Conservation (phyloP, 2,797 vertebrate genomes). For the Chrosomus eos region DNA sequence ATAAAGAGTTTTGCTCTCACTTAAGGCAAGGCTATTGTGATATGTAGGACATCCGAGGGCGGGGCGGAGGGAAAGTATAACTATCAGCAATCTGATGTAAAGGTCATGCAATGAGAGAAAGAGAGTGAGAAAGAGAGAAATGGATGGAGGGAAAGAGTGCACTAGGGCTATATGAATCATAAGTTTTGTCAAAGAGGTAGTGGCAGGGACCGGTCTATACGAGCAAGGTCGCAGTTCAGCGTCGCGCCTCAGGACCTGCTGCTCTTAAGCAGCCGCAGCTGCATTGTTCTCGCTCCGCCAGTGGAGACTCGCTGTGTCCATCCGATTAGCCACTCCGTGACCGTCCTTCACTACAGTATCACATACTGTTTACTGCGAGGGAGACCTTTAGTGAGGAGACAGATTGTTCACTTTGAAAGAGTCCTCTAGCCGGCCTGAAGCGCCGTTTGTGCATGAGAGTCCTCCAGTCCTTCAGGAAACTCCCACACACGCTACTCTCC, state of each 20-base stretch:
- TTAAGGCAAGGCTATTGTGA: conserved; percentile 64
- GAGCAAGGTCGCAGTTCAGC: conserved; percentile 58
- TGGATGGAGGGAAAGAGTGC: conserved; percentile 45
- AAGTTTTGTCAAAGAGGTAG: conserved; percentile 58
- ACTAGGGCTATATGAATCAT: conserved; percentile 60
- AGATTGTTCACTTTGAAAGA: conserved; percentile 58
- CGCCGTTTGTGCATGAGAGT: conserved; percentile 56
- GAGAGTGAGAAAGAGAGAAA: conserved; percentile 43
- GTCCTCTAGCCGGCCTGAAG: conserved; percentile 56
- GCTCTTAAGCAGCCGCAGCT: conserved; percentile 50
- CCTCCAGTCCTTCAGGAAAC: conserved; percentile 56
- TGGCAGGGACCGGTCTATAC: conserved; percentile 53
- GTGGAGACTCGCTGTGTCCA: conserved; percentile 53
- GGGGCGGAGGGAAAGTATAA: conserved; percentile 50
- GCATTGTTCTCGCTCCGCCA: conserved; percentile 43
- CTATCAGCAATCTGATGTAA: conserved; percentile 62
- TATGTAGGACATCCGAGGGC: conserved; percentile 64
- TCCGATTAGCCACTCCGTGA: conserved; percentile 58
- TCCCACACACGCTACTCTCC: conserved; percentile 43
- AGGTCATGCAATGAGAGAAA: conserved; percentile 58
- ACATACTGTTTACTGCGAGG: conserved; percentile 59
- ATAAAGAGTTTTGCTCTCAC: conserved; percentile 55
- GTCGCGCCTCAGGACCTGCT: conserved; percentile 53
- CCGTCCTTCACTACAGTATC: conserved; percentile 56
- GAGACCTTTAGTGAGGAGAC: conserved; percentile 57